phyloP scores from a whole-genome alignment of 2,888 invertebrate genomes.

The Trachelus tabidus region DNA sequence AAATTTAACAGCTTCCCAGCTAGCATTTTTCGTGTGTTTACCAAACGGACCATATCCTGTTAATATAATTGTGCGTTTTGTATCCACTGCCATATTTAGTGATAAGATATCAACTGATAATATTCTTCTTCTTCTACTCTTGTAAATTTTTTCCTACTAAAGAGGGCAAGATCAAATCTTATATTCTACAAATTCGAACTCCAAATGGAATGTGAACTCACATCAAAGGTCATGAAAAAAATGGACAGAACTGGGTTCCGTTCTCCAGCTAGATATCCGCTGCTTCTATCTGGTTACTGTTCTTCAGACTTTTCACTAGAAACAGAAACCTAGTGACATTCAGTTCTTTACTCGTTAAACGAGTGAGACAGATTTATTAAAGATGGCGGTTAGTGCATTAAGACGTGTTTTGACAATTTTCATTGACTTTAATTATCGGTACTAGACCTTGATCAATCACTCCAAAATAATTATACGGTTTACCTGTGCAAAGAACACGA shows the following conservation, averaged over 20 bases:
- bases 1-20: constrained; percentile 83
- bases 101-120: background rate
- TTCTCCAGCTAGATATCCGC: background rate
- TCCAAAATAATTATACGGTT: background rate
- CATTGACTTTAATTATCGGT: constrained; percentile 16
- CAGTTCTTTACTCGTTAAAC: background rate
- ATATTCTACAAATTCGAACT: background rate
- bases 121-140: background rate
- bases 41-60: constrained; percentile 87
- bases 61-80: constrained; percentile 67
- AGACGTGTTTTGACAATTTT: constrained; percentile 51
- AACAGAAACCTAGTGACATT: background rate
- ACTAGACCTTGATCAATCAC: background rate
- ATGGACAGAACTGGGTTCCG: background rate
- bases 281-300: background rate
- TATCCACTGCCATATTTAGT: constrained; percentile 22
- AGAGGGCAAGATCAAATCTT: background rate
- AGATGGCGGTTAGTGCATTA: constrained; percentile 50
- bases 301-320: background rate
- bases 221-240: background rate
- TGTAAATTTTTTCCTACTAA: background rate
- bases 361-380: constrained; percentile 26
- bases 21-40: constrained; percentile 79
- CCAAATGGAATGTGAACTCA: background rate
- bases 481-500: background rate